Percentiles rank a stretch among this genome's conserved stretches.
Evolutionary conservation across 2,797 vertebrate species (phyloP).

Genomic region (Pampus argenteus): DNA sequence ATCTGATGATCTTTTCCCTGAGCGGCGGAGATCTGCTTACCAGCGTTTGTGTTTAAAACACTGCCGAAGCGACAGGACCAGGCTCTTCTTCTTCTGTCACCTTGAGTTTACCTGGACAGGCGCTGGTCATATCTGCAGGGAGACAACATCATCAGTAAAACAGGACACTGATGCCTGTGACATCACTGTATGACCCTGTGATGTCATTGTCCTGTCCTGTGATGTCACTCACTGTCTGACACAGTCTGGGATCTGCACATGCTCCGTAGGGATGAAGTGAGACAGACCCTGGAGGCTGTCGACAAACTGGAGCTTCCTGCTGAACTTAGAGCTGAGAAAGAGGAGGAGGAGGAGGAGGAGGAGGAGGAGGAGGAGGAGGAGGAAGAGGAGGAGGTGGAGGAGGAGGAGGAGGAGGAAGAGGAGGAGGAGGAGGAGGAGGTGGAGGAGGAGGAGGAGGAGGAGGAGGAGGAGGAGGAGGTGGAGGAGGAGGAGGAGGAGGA

Average conservation of each 20-base stretch:
- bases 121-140: slow-evolving; percentile 79
- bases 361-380: background rate
- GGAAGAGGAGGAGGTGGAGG: background rate
- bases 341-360: background rate
- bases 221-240: slow-evolving; percentile 83
- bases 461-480: background rate
- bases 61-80: background rate
- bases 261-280: slow-evolving; percentile 80
- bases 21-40: background rate
- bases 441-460: background rate
- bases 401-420: background rate
- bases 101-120: slow-evolving; percentile 61
- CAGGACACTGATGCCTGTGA: too few relatives aligned
- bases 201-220: background rate
- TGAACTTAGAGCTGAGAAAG: slow-evolving; percentile 86
- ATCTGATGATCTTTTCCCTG: too few relatives aligned
- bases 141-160: background rate
- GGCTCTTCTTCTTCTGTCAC: background rate
- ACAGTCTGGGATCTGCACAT: slow-evolving; percentile 84
- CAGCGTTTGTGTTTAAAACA: background rate
- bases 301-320: slow-evolving; percentile 85
- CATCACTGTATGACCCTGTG: too few relatives aligned
- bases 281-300: slow-evolving; percentile 81
- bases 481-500: background rate
- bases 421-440: background rate